Conservation (phyloP, 2,113 vertebrate genomes). For the Psittacara wagleri region DNA sequence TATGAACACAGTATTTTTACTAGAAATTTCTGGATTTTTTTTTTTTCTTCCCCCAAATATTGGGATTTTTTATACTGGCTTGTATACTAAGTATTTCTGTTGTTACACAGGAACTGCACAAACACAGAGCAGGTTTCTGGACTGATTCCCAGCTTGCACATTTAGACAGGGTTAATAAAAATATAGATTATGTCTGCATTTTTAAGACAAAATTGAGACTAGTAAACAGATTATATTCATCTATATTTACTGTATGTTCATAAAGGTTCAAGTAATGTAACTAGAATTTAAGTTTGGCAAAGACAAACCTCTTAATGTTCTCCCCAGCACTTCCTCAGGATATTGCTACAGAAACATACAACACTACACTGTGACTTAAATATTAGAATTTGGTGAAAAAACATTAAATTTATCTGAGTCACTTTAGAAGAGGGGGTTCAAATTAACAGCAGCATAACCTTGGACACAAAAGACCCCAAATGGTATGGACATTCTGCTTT, state of each 20-base stretch:
- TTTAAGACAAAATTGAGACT: constrained; percentile 68
- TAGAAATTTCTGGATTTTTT: background rate
- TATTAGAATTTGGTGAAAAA: constrained; percentile 31
- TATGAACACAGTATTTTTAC: background rate
- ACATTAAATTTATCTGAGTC: background rate
- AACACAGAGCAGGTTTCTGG: constrained; percentile 65
- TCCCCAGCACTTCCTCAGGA: constrained; percentile 51
- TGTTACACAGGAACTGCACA: constrained; percentile 54
- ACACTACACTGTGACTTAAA: background rate
- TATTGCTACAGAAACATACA: constrained; percentile 35
- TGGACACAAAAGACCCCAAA: background rate
- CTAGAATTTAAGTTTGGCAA: constrained; percentile 48
- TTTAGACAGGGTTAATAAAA: constrained; percentile 70
- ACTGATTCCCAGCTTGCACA: constrained; percentile 60
- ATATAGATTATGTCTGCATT: constrained; percentile 67
- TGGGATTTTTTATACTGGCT: background rate
- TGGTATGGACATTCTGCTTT: background rate
- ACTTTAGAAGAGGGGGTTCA: background rate
- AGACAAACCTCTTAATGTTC: background rate
- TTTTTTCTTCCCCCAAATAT: background rate
- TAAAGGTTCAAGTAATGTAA: constrained; percentile 56
- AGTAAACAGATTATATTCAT: constrained; percentile 73
- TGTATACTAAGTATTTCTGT: background rate
- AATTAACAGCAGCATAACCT: background rate
- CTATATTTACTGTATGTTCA: constrained; percentile 55